Evolutionary conservation across 2,888 invertebrate genomes (phyloP), one percentile per base, ranked within the genome.

Genomic region (Caenorhabditis sinica): DNA sequence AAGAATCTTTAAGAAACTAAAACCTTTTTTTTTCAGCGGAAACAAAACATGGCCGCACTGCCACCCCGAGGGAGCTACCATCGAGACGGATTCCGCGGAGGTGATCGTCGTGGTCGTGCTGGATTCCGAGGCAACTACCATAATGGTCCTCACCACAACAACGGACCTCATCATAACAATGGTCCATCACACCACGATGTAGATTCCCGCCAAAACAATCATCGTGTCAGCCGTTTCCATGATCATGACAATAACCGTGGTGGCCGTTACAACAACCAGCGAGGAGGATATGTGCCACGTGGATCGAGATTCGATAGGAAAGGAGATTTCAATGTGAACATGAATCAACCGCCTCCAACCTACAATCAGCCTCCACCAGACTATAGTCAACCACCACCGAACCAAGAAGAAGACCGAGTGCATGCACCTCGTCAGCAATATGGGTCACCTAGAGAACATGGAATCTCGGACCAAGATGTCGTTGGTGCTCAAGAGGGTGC

Each of bases 41-140:
- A 13, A 40, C 40, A 13, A 40, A 40, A 40, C 2, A 40, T 13
- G 13, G 8, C 40, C 6, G 40, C 8, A 2, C 40, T 40, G 11
- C 40, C 40, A 40, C 6, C 40, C 13, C 6, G 40, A 40, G 13
- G 28, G 9, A 17, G 13, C 13, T 40, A 40, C 40, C 40, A 51
- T 6, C 51, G 51, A n/a, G 23, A 51, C 5, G 40, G 9, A 11
- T 51, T 20, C 51, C 51, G 51, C 8, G 51, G 51, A 51, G 20
- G 65, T 43, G 45, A 30, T 13, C 65, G 65, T 20, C n/a, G 30
- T n/a, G 73, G 63, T 49, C 61, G 69, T 63, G 60, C 61, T 8
- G 68, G 68, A 11, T 72, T 56, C 20, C 56, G 80, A 13, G 17
- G 23, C 15, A 73, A 36, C 28, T 25, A 49, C 1, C n/a, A n/a